These are phyloP conservation scores for Meles meles DNA, from an alignment of 2,113 vertebrate species.

Conservation along the genomic window DNA sequence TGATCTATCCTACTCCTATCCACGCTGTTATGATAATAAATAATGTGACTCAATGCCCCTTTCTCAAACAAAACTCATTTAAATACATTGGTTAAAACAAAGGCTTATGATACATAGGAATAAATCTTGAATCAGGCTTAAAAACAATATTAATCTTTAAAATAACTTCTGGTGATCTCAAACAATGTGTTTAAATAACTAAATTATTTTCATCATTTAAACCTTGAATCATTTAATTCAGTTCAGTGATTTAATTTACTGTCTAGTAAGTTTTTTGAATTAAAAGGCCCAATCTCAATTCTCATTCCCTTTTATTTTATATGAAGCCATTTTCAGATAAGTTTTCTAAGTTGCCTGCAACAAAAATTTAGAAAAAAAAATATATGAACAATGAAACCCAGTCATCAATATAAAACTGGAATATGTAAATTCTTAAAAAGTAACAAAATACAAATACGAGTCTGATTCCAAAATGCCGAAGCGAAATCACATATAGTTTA, in stretches of 20 bases:
- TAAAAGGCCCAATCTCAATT: neutral
- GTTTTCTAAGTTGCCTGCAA: neutral
- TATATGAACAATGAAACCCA: neutral
- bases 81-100: neutral
- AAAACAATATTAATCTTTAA: neutral
- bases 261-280: neutral
- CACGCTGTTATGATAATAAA: neutral
- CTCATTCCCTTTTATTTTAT: neutral
- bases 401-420: neutral
- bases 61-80: neutral
- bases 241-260: neutral
- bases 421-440: neutral
- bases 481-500: neutral
- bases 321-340: neutral
- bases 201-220: neutral
- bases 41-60: neutral
- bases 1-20: neutral
- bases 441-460: neutral
- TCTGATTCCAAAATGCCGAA: neutral
- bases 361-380: neutral
- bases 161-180: neutral
- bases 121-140: neutral
- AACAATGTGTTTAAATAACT: neutral
- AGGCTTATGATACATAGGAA: neutral
- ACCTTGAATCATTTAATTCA: neutral